Base-by-base conservation (phyloP, 2,797 vertebrate species). In the Remorina albescens region DNA sequence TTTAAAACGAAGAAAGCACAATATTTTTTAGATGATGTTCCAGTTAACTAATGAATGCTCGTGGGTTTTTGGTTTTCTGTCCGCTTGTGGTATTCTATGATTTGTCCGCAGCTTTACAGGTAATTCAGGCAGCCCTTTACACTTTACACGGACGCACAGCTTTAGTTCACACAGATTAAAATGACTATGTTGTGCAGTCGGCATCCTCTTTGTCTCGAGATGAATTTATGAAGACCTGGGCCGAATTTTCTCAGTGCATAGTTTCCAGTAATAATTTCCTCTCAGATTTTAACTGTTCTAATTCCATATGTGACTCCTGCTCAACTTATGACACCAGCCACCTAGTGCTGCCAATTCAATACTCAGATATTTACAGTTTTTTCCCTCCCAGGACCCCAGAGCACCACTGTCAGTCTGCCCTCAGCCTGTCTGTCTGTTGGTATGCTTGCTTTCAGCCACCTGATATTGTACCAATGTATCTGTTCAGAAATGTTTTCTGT, bases 401-500 rank as follows among this genome's bases (percentile, higher is more conserved):
- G 80, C 85, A 87, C 88, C 86, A 69, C 85, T 72, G 76, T 59
- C 78, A 68, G 30, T 62, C 82, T 42, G 78, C 65, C 74, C 68
- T 80, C 78, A 46, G 74, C 61, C 81, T 63, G 68, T 32, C 63
- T 74, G 56, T 65, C 66, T 72, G 50, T 81, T 49, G 55, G 60
- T 71, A 37, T 67, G 74, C 64, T 71, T 78, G 72, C 66, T 54
- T 56, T 75, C 76, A 82, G 82, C 85, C 81, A 76, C 76, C 76
- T 90, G 62, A 56, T 68, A 25, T 71, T 76, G 89, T 89, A 89
- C 70, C 85, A 81, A 76, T 89, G 81, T 85, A 85, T 88, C 81
- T 87, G 82, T 85, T 85, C 73, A 75, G 61, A 74, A 72, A 77
- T 88, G 80, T 87, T 87, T 91, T 90, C 78, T 89, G 86, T 87